Evolutionary conservation across 1,140 invertebrate species (phyloP).

Genomic region (Littorina saxatilis): DNA sequence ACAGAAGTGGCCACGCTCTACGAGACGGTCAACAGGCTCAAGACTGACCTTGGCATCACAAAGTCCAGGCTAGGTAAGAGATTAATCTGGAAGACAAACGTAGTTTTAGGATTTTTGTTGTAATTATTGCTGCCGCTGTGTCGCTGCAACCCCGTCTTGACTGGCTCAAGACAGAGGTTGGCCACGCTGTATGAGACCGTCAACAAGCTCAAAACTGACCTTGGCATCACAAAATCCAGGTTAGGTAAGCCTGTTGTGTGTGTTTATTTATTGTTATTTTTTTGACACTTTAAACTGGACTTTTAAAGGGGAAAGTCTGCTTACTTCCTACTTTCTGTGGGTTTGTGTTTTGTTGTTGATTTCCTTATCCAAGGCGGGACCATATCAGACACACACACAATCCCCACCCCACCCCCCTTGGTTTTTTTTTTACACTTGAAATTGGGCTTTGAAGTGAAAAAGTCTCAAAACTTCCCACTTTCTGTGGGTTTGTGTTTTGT

Average conservation of each 20-base stretch:
- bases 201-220: conserved; percentile 49
- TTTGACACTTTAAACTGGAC: not conserved
- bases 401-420: no score
- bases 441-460: no score
- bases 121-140: not conserved
- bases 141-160: conserved; percentile 86
- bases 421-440: no score
- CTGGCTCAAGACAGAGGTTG: conserved; percentile 81
- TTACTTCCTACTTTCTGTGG: no score
- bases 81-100: no score
- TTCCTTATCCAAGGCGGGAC: no score
- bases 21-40: conserved; percentile 73
- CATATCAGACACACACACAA: no score
- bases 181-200: conserved; percentile 81
- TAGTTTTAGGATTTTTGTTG: not conserved
- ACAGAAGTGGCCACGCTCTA: conserved; percentile 84
- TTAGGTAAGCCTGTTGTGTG: conserved; percentile 27
- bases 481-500: no score
- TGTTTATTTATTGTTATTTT: not conserved
- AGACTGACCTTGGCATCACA: conserved; percentile 47
- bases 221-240: conserved; percentile 50
- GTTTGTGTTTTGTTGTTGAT: no score
- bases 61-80: conserved; percentile 55
- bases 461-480: no score
- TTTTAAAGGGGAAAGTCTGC: no score